These are phyloP conservation scores for Myripristis jacobus DNA, from an alignment of 2,797 vertebrate genomes.

Conservation along the genomic window DNA sequence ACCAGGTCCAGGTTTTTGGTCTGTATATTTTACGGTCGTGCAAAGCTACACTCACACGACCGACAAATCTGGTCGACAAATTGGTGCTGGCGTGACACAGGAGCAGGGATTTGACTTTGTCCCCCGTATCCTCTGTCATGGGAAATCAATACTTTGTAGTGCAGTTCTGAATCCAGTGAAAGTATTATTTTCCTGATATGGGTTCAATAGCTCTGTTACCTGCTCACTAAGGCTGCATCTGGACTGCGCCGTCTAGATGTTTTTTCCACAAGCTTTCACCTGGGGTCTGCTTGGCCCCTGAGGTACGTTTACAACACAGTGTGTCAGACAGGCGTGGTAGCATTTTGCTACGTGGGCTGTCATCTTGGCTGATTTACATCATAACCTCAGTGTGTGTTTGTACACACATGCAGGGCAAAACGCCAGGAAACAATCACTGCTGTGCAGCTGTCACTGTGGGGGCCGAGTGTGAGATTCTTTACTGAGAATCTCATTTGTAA, in stretches of 20 bases:
- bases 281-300: conserved; percentile 39
- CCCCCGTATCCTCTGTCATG: conserved; percentile 44
- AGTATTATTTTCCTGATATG: conserved; percentile 46
- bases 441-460: conserved; percentile 32
- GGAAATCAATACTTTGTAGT: conserved; percentile 61
- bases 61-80: conserved; percentile 53
- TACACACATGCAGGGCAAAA: conserved; percentile 32
- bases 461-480: conserved; percentile 39
- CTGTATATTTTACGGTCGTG: conserved; percentile 15
- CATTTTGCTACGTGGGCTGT: conserved; percentile 39
- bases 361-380: conserved; percentile 38
- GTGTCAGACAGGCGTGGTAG: conserved; percentile 53
- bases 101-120: conserved; percentile 44
- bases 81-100: conserved; percentile 37
- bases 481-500: conserved; percentile 27
- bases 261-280: conserved; percentile 63
- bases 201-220: conserved; percentile 48
- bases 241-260: conserved; percentile 41
- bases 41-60: conserved; percentile 20
- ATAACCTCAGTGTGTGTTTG: conserved; percentile 39
- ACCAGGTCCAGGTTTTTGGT: conserved; percentile 40
- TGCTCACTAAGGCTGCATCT: conserved; percentile 52
- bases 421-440: conserved; percentile 30
- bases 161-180: conserved; percentile 64
- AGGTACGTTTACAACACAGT: conserved; percentile 47